Evolutionary conservation across 2,888 invertebrate species (phyloP).

Genomic region (Amitus sp.): DNA sequence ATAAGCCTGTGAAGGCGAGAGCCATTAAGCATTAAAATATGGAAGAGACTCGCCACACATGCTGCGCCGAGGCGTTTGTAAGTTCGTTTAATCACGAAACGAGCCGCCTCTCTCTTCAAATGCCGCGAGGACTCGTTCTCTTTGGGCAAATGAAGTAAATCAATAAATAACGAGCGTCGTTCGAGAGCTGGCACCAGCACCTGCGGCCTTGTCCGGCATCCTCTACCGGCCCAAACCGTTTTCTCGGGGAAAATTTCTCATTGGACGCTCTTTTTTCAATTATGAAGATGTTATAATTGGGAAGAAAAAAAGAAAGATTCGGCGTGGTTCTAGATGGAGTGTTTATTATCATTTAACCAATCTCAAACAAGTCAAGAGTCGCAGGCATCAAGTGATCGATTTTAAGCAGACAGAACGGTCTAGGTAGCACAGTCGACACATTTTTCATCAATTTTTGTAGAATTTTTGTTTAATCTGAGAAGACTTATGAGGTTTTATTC

Average conservation of each 20-base stretch:
- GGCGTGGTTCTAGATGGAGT: too few species aligned
- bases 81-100: conserved; percentile 64
- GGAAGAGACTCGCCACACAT: conserved; percentile 53
- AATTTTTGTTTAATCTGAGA: too few species aligned
- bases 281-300: too few species aligned
- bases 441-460: too few species aligned
- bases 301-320: background rate
- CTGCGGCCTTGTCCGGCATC: conserved; percentile 52
- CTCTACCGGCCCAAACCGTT: conserved; percentile 19
- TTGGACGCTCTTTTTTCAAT: background rate
- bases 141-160: conserved; percentile 63
- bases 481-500: too few species aligned
- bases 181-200: conserved; percentile 51
- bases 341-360: too few species aligned
- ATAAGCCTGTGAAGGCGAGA: conserved; percentile 57
- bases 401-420: too few species aligned
- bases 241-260: conserved; percentile 18
- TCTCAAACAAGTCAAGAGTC: too few species aligned
- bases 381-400: too few species aligned
- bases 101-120: conserved; percentile 58
- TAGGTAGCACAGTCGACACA: too few species aligned
- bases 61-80: conserved; percentile 59
- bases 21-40: conserved; percentile 61
- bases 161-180: conserved; percentile 62
- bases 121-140: conserved; percentile 50